Conservation (phyloP, 1,140 invertebrate species). For the Apolygus lucorum region DNA sequence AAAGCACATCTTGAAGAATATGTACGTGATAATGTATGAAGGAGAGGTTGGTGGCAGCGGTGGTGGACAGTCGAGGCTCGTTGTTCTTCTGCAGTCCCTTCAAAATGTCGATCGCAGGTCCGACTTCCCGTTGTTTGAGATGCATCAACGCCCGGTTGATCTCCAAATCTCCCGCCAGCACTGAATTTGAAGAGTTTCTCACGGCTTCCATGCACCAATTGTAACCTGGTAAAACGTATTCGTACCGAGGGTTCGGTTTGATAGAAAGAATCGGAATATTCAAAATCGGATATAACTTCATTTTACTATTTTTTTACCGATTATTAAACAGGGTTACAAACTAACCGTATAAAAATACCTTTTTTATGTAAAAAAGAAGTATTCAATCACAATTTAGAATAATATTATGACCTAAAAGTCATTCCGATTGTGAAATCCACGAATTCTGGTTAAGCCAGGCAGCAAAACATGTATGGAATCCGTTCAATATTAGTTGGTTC, state of each 20-base stretch:
- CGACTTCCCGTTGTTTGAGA: slow-evolving; percentile 73
- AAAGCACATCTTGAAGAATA: too few relatives aligned
- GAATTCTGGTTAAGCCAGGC: too few relatives aligned
- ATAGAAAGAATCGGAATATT: too few relatives aligned
- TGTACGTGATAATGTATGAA: slow-evolving; percentile 85
- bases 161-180: slow-evolving; percentile 79
- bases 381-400: too few relatives aligned
- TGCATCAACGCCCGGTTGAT: slow-evolving; percentile 89
- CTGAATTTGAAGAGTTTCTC: slow-evolving; percentile 63
- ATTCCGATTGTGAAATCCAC: too few relatives aligned
- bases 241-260: background rate
- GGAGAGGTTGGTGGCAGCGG: slow-evolving; percentile 81
- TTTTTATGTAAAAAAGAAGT: too few relatives aligned
- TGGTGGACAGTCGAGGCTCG: slow-evolving; percentile 70
- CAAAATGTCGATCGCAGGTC: slow-evolving; percentile 73
- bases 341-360: too few relatives aligned
- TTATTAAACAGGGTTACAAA: too few relatives aligned
- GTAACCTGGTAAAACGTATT: slow-evolving; percentile 47
- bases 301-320: background rate
- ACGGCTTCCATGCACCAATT: slow-evolving; percentile 71
- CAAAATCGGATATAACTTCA: slow-evolving; percentile 28
- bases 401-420: too few relatives aligned
- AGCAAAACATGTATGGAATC: too few relatives aligned
- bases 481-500: too few relatives aligned
- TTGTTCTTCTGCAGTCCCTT: slow-evolving; percentile 78